Percentiles rank a stretch among this genome's conserved stretches.
Evolutionary conservation across 2,113 vertebrate genomes (phyloP).

Genomic region (Clarias gariepinus): DNA sequence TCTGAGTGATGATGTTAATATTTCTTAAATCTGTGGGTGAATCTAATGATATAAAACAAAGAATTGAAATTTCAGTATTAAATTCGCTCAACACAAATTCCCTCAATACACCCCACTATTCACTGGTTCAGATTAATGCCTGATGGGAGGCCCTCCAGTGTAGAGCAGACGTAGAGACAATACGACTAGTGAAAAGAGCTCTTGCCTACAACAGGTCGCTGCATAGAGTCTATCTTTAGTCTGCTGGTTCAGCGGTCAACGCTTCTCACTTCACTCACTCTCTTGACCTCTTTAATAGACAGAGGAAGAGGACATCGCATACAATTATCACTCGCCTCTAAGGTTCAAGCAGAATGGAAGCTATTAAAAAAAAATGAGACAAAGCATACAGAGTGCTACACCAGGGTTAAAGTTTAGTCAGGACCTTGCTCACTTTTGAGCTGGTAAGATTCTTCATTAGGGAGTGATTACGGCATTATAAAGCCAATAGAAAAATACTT

Average conservation of each 20-base stretch:
- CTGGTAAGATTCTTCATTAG: conserved; percentile 75
- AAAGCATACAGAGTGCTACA: background rate
- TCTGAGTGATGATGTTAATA: background rate
- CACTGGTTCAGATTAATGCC: conserved; percentile 9
- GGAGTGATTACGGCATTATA: conserved; percentile 61
- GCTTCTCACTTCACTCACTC: conserved; percentile 41
- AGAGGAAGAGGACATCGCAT: conserved; percentile 39
- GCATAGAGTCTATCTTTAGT: conserved; percentile 33
- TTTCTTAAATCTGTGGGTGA: background rate
- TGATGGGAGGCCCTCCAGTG: background rate
- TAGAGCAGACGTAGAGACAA: conserved; percentile 32
- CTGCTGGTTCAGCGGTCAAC: conserved; percentile 52
- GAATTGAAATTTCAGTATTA: background rate
- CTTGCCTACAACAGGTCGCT: conserved; percentile 30
- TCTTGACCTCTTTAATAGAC: conserved; percentile 45
- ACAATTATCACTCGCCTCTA: conserved; percentile 46
- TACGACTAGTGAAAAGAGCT: conserved; percentile 20
- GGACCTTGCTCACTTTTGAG: conserved; percentile 63
- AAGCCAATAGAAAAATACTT: conserved; percentile 62
- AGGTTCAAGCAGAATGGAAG: conserved; percentile 38
- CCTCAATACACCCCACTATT: background rate
- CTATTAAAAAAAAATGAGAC: conserved; percentile 34
- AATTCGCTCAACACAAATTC: background rate
- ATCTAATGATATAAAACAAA: background rate
- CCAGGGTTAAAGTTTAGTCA: conserved; percentile 40